Conservation (phyloP, 2,113 vertebrate genomes). For the Dicerorhinus sumatrensis region DNA sequence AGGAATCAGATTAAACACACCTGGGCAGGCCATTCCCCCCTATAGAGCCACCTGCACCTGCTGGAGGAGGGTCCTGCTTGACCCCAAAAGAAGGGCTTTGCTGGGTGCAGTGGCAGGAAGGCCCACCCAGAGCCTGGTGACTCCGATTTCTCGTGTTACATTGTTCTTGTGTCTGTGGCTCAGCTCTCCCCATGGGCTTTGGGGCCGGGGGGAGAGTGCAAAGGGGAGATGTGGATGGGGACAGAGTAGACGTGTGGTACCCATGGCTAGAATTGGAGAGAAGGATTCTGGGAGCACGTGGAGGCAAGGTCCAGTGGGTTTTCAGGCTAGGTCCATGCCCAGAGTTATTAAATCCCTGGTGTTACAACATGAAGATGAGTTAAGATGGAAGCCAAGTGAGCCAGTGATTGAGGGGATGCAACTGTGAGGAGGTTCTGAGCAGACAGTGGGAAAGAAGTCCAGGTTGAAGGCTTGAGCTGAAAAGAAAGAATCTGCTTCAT, state of each 20-base stretch:
- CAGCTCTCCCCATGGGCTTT: background rate
- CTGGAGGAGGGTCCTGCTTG: background rate
- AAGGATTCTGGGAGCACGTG: background rate
- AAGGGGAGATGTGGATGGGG: background rate
- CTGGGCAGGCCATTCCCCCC: background rate
- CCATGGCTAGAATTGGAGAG: background rate
- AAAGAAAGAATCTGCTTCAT: background rate
- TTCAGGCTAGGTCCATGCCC: background rate
- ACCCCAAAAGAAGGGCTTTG: background rate
- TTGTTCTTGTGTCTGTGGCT: background rate
- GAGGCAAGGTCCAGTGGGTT: background rate
- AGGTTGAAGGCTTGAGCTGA: background rate
- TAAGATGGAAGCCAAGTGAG: background rate
- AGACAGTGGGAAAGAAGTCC: background rate
- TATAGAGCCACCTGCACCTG: background rate
- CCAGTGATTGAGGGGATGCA: background rate
- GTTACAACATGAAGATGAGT: background rate
- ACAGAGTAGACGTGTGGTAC: background rate
- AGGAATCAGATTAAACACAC: background rate
- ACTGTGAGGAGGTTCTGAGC: background rate
- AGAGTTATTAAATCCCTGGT: background rate
- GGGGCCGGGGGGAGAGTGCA: background rate
- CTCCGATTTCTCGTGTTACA: background rate
- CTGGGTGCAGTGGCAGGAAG: background rate
- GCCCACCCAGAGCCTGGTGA: background rate